These are phyloP conservation scores for Tetheella fluctuosa DNA, from an alignment of 2,888 invertebrate genomes.

Conservation along the genomic window DNA sequence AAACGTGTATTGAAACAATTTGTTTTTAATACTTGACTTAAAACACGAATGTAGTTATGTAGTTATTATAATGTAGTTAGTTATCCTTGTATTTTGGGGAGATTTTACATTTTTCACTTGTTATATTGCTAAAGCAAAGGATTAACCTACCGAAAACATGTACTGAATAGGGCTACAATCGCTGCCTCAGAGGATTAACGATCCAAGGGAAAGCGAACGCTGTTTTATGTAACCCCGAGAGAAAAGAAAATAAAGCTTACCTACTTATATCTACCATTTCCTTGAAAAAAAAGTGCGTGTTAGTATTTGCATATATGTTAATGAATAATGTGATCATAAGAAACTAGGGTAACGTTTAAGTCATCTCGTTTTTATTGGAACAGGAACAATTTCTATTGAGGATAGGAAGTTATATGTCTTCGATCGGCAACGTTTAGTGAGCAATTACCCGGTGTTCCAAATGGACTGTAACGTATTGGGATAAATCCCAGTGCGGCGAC, in stretches of 20 bases:
- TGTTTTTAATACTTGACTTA: too few relatives aligned
- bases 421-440: conserved; percentile 34
- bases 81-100: too few relatives aligned
- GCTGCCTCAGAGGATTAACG: conserved; percentile 24
- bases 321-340: too few relatives aligned
- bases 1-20: too few relatives aligned
- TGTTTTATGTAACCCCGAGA: conserved; percentile 29
- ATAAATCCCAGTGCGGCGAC: conserved; percentile 15
- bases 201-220: conserved; percentile 35
- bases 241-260: conserved; percentile 23
- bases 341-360: too few relatives aligned
- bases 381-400: too few relatives aligned
- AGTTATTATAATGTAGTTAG: too few relatives aligned
- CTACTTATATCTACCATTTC: too few relatives aligned
- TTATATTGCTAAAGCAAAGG: background rate
- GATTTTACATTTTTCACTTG: background rate
- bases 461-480: conserved; percentile 35
- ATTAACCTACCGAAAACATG: background rate
- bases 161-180: background rate
- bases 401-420: background rate
- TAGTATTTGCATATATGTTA: too few relatives aligned
- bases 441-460: conserved; percentile 41
- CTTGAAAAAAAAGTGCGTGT: too few relatives aligned
- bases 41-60: too few relatives aligned
- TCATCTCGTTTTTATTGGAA: too few relatives aligned